These are phyloP conservation scores for Helicoverpa zea DNA, from an alignment of 1,140 invertebrate genomes.

Conservation along the genomic window DNA sequence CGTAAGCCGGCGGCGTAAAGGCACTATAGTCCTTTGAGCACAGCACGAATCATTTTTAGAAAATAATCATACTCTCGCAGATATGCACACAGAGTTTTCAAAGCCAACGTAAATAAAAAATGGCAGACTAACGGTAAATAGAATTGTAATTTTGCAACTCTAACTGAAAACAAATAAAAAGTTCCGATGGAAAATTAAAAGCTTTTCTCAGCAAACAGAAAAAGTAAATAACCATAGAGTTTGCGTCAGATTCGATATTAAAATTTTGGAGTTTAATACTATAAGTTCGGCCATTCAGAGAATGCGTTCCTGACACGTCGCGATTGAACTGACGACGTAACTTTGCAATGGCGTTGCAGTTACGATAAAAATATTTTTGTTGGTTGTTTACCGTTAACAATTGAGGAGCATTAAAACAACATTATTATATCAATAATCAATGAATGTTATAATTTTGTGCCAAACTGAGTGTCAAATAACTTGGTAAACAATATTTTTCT, in stretches of 20 bases:
- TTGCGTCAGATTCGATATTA: neutral
- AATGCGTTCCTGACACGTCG: too few relatives aligned
- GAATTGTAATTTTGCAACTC: neutral
- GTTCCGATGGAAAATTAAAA: constrained; percentile 7
- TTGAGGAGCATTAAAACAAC: too few relatives aligned
- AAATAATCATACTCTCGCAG: neutral
- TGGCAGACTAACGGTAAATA: constrained; percentile 1
- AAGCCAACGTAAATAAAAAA: neutral
- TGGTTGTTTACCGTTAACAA: too few relatives aligned
- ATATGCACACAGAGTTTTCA: neutral
- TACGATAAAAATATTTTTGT: too few relatives aligned
- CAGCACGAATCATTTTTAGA: neutral
- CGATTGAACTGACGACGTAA: too few relatives aligned
- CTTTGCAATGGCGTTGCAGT: too few relatives aligned
- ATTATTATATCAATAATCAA: too few relatives aligned
- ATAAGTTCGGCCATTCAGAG: too few relatives aligned
- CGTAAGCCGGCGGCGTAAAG: neutral
- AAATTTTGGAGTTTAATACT: constrained; percentile 1
- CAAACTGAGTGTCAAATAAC: too few relatives aligned
- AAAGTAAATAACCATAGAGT: constrained; percentile 14
- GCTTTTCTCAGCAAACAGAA: neutral
- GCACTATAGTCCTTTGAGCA: neutral
- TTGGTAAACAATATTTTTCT: too few relatives aligned
- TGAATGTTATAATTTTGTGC: too few relatives aligned
- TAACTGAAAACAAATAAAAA: constrained; percentile 6